Base-by-base conservation (phyloP, 2,888 invertebrate genomes). In the Silvanus unidentatus region DNA sequence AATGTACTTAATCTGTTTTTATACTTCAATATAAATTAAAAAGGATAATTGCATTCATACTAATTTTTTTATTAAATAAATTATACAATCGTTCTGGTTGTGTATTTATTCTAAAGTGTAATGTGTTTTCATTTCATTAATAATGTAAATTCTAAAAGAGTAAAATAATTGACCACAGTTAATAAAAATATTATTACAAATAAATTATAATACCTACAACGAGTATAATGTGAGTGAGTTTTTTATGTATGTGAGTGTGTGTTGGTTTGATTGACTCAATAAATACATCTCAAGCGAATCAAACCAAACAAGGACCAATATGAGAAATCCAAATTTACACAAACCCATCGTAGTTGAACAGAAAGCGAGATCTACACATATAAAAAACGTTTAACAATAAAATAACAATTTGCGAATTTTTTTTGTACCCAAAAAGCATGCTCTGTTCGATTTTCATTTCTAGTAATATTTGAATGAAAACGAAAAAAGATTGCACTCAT, bases 351-450 rank as follows among this genome's bases (percentile, higher is more conserved):
- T 35, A n/a, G n/a, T n/a, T n/a, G n/a, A n/a, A n/a, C n/a, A n/a
- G n/a, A n/a, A n/a, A n/a, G n/a, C n/a, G n/a, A n/a, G n/a, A n/a
- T n/a, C n/a, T n/a, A n/a, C n/a, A n/a, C n/a, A n/a, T n/a, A 43
- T 40, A 42, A 34, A 16, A 45, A 39, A 39, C 47, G 37, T 43
- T 8, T 32, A 45, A 48, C 43, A 46, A 43, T 57, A 64, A 63
- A 55, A 58, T 58, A 62, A 61, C 57, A 61, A 60, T 42, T 49
- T 50, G 40, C 54, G 32, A 12, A 32, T 37, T 11, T 15, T 37
- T 37, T 37, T 66, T 66, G 66, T 66, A 66, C 66, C n/a, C 65
- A 63, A 59, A 54, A 46, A 49, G 54, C 44, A 62, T 64, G 66
- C 66, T 65, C 66, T 65, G 66, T 58, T 58, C 60, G 54, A 47